These are phyloP conservation scores for Parnassius mnemosyne DNA, from an alignment of 2,888 invertebrate genomes.

Conservation along the genomic window DNA sequence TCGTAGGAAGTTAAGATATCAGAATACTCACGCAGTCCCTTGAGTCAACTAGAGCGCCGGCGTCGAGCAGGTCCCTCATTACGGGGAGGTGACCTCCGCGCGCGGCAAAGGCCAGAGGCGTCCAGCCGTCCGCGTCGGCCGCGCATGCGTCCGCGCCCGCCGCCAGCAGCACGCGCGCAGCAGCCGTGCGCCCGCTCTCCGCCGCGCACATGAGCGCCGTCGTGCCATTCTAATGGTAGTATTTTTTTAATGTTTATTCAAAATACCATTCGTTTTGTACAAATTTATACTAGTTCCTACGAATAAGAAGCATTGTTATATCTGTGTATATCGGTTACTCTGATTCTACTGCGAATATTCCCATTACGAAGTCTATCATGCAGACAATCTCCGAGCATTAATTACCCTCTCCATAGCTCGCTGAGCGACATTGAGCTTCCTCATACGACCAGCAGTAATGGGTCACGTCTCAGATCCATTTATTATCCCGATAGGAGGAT, in stretches of 20 bases:
- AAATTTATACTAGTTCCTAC: too few species aligned
- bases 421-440: too few species aligned
- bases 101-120: constrained; percentile 93
- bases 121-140: constrained; percentile 96
- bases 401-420: too few species aligned
- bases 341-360: too few species aligned
- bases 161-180: constrained; percentile 91
- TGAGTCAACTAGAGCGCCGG: constrained; percentile 92
- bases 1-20: background rate
- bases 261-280: too few species aligned
- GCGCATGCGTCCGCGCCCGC: constrained; percentile 96
- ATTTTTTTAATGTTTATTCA: background rate
- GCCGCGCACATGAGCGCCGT: constrained; percentile 96
- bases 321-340: too few species aligned
- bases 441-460: too few species aligned
- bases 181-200: constrained; percentile 89
- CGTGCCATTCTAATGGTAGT: constrained; percentile 87
- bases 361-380: too few species aligned
- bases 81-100: constrained; percentile 93
- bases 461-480: too few species aligned
- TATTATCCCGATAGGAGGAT: too few species aligned
- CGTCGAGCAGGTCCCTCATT: constrained; percentile 89
- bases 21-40: constrained; percentile 87
- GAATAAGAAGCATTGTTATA: too few species aligned
- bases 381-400: too few species aligned